Evolutionary conservation across 2,888 invertebrate genomes (phyloP).

Genomic region (Hirudinaria manillensis): DNA sequence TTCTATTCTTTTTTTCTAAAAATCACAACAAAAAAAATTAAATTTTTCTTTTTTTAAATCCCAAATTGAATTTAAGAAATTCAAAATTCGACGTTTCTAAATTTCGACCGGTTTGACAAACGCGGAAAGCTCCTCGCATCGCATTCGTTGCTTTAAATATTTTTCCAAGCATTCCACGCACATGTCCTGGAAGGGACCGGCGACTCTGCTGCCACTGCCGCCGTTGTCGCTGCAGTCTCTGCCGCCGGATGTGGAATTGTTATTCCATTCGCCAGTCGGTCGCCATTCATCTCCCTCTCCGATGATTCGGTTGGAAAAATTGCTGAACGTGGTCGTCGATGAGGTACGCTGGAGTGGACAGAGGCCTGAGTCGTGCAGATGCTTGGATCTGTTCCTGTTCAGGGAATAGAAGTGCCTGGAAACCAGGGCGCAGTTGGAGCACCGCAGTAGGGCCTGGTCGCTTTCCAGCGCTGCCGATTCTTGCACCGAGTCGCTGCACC

Average conservation of each 20-base stretch:
- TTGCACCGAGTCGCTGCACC: too few species aligned
- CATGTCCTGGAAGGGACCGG: not conserved
- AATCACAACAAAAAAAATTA: too few species aligned
- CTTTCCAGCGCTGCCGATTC: not conserved
- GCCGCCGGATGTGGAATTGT: not conserved
- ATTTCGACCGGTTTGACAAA: too few species aligned
- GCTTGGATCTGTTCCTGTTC: too few species aligned
- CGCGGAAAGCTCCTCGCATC: not conserved
- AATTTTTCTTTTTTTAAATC: too few species aligned
- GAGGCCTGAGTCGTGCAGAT: too few species aligned
- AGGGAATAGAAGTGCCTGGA: not conserved
- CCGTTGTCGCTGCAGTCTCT: not conserved
- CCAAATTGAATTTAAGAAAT: too few species aligned
- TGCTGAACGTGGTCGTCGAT: not conserved
- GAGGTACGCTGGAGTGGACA: not conserved
- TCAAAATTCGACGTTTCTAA: too few species aligned
- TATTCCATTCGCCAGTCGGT: not conserved
- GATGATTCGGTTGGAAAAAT: not conserved
- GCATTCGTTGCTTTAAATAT: conserved; percentile 2
- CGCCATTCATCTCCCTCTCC: not conserved
- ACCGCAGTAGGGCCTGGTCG: not conserved
- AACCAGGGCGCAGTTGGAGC: not conserved
- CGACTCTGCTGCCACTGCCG: not conserved
- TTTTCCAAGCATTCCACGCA: conserved; percentile 7
- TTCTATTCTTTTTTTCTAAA: too few species aligned